A percentile compares a stretch with the other conserved stretches of the same genome.
These are phyloP conservation scores for Pammene aurita DNA, from an alignment of 2,888 invertebrate species.

Conservation along the genomic window DNA sequence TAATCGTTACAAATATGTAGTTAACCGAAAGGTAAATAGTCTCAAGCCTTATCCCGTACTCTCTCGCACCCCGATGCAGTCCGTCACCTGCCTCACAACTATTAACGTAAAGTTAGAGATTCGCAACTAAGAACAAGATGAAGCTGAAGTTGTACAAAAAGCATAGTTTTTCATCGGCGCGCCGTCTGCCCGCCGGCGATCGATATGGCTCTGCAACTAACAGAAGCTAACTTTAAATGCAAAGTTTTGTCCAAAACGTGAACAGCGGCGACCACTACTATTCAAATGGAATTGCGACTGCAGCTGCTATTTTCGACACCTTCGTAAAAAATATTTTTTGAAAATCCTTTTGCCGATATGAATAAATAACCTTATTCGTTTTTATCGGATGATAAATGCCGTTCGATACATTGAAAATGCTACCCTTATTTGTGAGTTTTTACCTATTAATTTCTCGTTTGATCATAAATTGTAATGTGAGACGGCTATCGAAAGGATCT, in stretches of 20 bases:
- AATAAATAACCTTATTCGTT: constrained; percentile 6
- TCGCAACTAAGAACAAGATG: constrained; percentile 52
- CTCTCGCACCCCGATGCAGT: not conserved
- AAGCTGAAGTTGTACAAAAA: constrained; percentile 60
- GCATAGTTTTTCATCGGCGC: constrained; percentile 75
- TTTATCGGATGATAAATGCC: constrained; percentile 3
- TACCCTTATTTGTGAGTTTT: too few relatives aligned
- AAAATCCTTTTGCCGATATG: not conserved
- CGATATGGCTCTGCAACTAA: constrained; percentile 66
- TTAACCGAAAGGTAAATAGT: too few relatives aligned
- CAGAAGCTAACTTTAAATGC: constrained; percentile 52
- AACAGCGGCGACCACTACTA: constrained; percentile 18
- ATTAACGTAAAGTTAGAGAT: constrained; percentile 49
- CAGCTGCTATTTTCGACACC: constrained; percentile 22
- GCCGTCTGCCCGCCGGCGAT: constrained; percentile 62
- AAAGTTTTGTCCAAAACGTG: constrained; percentile 38
- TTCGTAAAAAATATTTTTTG: constrained; percentile 23
- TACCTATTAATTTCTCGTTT: constrained; percentile 3
- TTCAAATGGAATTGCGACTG: constrained; percentile 32
- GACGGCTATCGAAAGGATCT: constrained; percentile 38
- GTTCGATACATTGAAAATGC: constrained; percentile 2
- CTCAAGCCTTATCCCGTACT: too few relatives aligned
- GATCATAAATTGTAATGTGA: constrained; percentile 44
- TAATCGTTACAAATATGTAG: too few relatives aligned
- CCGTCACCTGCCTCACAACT: constrained; percentile 13